Conservation (phyloP, 2,113 vertebrate genomes). For the Erythrolamprus reginae region DNA sequence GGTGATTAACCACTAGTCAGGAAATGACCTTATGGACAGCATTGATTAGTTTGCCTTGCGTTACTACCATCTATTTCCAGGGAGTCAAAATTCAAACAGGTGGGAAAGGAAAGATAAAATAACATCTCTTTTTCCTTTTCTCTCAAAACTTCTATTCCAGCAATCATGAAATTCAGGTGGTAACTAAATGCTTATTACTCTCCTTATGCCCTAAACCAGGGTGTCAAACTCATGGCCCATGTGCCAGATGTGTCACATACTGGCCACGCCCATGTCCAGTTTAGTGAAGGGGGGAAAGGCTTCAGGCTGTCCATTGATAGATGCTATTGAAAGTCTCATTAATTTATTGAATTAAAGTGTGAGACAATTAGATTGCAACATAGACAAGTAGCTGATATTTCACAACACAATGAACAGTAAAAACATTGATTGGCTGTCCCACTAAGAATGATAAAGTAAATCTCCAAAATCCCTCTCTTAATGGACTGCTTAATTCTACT, state of each 20-base stretch:
- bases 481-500: constrained; percentile 38
- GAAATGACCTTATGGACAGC: neutral
- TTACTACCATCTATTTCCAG: neutral
- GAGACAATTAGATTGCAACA: constrained; percentile 29
- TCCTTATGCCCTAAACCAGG: neutral
- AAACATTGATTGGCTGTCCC: constrained; percentile 48
- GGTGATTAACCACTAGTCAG: neutral
- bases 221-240: too few species aligned
- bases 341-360: constrained; percentile 3
- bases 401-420: constrained; percentile 42
- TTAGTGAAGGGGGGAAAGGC: neutral
- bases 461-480: constrained; percentile 59
- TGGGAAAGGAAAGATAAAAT: neutral
- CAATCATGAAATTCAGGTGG: neutral
- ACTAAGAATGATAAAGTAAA: constrained; percentile 43
- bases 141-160: neutral
- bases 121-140: neutral
- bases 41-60: neutral
- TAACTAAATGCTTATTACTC: neutral
- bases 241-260: too few species aligned
- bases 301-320: neutral
- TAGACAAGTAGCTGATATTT: constrained; percentile 28
- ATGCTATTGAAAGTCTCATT: neutral
- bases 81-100: neutral
- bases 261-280: too few species aligned